Base-by-base conservation (phyloP, 1,140 invertebrate genomes). In the Sycophaga agraensis region DNA sequence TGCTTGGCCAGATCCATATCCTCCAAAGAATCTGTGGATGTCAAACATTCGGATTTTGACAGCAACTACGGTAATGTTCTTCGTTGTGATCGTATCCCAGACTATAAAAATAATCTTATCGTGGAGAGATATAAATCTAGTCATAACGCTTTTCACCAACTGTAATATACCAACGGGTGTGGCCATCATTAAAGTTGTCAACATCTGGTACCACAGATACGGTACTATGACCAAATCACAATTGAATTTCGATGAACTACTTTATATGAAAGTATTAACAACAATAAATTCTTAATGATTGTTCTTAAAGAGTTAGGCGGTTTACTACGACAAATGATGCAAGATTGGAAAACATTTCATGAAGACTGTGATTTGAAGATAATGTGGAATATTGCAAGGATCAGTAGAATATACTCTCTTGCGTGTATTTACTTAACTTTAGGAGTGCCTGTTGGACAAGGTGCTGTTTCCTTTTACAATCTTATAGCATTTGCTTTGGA, bases 81-180 rank as follows among this genome's bases (percentile, higher is more conserved):
- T 57, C 2, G 56, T 63, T 43, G 28, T 46, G 5, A 51, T 24
- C 3, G 16, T 57, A 3, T 48, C 53, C 1, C 60, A 63, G 37
- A 57, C 60, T 12, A 19, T 37, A 2, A 63, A 57, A 19, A 35
- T 39, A 8, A 12, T 63, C n/a, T 14, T 21, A 4, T 48, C 12
- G 4, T 50, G 35, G 26, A 28, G n/a, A 12, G 46, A 63, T 24
- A 35, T 63, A 5, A 57, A 63, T 16, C 0, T 48, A 11, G 35
- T 63, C 6, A 57, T 22, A 0, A 46, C 56, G 35, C 50, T 63
- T 14, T 16, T 70, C 48, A 53, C n/a, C 19, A 63, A 63, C 19
- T 57, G 40, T 4, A 22, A 63, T 14, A 45, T 63, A 12, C 60
- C 60, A 11, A 57, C 54, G 1, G 57, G 14, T 12, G 57, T 45